These are phyloP conservation scores for Axinella damicornis DNA, from an alignment of 37 sponge, comb jelly and placozoan species.

Conservation along the genomic window DNA sequence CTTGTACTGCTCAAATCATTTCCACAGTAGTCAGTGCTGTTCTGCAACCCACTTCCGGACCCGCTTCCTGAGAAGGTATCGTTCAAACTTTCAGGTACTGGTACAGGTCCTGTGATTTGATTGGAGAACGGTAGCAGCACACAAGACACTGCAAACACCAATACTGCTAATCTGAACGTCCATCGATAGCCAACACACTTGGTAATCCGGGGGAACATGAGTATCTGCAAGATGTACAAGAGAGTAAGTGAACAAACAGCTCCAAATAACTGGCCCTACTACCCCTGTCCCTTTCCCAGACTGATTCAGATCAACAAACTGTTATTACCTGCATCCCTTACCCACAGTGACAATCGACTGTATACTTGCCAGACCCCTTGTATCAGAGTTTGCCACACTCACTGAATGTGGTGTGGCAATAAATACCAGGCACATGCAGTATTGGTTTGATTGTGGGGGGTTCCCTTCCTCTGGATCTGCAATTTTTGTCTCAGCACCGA, in stretches of 20 bases:
- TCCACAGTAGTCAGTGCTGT: slow-evolving; percentile 17
- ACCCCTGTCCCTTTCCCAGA: too few species aligned
- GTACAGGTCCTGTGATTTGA: slow-evolving; percentile 77
- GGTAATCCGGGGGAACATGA: slow-evolving; percentile 59
- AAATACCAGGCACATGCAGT: too few species aligned
- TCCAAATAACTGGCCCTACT: too few species aligned
- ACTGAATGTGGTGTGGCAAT: background rate
- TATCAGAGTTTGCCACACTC: background rate
- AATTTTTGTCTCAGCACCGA: too few species aligned
- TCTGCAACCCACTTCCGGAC: background rate
- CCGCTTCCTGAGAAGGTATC: background rate
- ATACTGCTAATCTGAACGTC: slow-evolving; percentile 15
- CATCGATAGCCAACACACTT: slow-evolving; percentile 63
- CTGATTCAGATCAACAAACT: too few species aligned
- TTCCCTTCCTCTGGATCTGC: too few species aligned
- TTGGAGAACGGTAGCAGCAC: slow-evolving; percentile 72
- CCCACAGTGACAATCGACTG: too few species aligned
- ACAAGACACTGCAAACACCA: slow-evolving; percentile 24
- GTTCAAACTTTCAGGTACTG: background rate
- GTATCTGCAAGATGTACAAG: slow-evolving; percentile 24
- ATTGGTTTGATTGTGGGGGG: too few species aligned
- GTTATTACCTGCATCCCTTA: background rate
- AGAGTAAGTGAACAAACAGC: too few species aligned
- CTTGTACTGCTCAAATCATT: background rate
- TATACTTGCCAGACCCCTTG: too few species aligned